phyloP scores from a whole-genome alignment of 2,797 vertebrate species.

The Streptopelia turtur region DNA sequence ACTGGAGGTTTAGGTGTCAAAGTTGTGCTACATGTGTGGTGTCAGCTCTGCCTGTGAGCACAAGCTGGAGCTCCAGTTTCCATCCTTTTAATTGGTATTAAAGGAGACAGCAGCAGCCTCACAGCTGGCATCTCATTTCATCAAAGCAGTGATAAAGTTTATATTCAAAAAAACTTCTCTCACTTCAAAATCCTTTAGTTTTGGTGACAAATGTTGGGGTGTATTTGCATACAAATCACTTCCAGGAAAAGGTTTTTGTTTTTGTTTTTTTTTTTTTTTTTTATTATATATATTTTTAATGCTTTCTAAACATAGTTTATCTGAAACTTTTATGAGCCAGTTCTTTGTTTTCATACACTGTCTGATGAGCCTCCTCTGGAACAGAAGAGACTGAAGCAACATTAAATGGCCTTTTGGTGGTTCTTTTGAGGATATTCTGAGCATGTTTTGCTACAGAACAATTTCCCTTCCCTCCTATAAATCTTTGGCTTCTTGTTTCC shows the following conservation, averaged over 20 bases:
- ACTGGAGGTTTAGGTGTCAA: conserved; percentile 56
- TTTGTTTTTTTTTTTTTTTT: not conserved
- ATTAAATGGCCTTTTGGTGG: conserved; percentile 62
- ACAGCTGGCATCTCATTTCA: conserved; percentile 57
- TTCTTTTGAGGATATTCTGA: conserved; percentile 66
- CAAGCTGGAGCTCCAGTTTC: conserved; percentile 14
- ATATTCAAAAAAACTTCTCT: conserved; percentile 48
- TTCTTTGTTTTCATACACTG: conserved; percentile 56
- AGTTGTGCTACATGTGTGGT: conserved; percentile 13
- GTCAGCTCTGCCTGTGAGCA: conserved; percentile 48
- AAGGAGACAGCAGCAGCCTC: conserved; percentile 49
- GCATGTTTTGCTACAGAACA: conserved; percentile 36
- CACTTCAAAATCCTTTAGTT: conserved; percentile 57
- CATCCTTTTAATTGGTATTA: conserved; percentile 45
- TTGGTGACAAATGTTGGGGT: conserved; percentile 60
- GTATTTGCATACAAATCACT: conserved; percentile 76
- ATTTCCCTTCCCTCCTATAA: conserved; percentile 8
- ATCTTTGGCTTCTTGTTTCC: conserved; percentile 41
- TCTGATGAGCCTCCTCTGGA: conserved; percentile 69
- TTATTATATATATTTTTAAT: not conserved
- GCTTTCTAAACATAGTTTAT: conserved; percentile 50
- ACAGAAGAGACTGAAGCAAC: conserved; percentile 45
- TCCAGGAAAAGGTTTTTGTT: conserved; percentile 48
- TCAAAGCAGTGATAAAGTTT: conserved; percentile 62
- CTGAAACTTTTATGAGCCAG: conserved; percentile 61